These are phyloP conservation scores for Serilophus lunatus DNA, from an alignment of 2,113 vertebrate genomes.

Conservation along the genomic window DNA sequence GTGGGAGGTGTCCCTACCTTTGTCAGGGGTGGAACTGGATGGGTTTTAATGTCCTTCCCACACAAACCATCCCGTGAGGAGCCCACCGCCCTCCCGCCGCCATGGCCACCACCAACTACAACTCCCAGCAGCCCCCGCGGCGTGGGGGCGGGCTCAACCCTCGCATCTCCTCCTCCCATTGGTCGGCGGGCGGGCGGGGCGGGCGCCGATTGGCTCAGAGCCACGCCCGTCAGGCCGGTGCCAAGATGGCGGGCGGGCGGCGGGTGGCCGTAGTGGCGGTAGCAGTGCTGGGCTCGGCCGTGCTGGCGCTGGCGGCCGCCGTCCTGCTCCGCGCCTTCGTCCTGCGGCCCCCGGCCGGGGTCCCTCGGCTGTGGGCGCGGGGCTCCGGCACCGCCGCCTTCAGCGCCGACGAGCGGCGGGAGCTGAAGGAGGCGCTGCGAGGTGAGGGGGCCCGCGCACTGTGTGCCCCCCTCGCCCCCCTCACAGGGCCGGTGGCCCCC, in stretches of 20 bases:
- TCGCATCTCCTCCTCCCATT: rapidly evolving
- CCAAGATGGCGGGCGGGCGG: background rate
- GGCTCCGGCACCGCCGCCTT: background rate
- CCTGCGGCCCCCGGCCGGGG: background rate
- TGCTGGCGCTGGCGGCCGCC: background rate
- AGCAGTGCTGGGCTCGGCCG: background rate
- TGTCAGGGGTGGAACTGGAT: background rate
- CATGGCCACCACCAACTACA: background rate
- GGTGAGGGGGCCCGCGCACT: constrained; percentile 54
- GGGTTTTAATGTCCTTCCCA: background rate
- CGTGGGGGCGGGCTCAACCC: rapidly evolving
- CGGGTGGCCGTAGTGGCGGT: background rate
- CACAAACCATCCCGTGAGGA: rapidly evolving
- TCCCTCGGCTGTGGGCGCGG: background rate
- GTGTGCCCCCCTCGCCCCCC: background rate
- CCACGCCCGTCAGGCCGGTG: background rate
- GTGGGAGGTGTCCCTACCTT: rapidly evolving
- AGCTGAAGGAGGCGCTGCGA: constrained; percentile 67
- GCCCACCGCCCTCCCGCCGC: rapidly evolving
- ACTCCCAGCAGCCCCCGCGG: background rate
- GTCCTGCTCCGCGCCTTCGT: constrained; percentile 26
- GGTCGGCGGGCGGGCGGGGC: rapidly evolving
- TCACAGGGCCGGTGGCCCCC: background rate
- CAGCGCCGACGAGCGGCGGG: constrained; percentile 23
- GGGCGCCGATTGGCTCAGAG: background rate